phyloP scores from a whole-genome alignment of 2,797 vertebrate genomes.

The Hirundo rustica region DNA sequence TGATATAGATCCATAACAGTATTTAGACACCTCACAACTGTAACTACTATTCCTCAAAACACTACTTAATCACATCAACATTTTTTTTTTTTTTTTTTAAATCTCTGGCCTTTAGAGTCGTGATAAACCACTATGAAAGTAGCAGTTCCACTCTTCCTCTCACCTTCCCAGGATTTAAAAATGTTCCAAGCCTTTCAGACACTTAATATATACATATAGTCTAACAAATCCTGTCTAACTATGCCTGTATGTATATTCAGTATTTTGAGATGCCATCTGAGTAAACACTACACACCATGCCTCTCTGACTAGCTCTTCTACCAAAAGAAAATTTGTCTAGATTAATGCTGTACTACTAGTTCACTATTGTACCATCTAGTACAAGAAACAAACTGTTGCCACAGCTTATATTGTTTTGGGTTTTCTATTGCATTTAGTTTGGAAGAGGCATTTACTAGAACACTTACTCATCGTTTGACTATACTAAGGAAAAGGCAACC shows the following conservation, averaged over 20 bases:
- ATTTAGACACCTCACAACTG: not conserved
- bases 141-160: not conserved
- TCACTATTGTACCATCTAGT: not conserved
- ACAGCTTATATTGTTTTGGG: not conserved
- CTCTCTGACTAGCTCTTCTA: not conserved
- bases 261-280: not conserved
- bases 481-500: not conserved
- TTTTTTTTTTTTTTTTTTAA: too few species aligned
- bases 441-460: not conserved
- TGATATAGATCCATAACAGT: not conserved
- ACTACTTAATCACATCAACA: not conserved
- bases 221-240: not conserved
- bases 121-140: not conserved
- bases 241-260: not conserved
- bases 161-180: not conserved
- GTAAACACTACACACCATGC: not conserved
- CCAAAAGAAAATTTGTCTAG: not conserved
- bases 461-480: not conserved
- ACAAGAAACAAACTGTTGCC: not conserved
- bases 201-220: not conserved
- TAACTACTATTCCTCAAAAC: not conserved
- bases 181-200: not conserved
- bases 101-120: not conserved
- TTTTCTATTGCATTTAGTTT: not conserved
- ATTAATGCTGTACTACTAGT: not conserved